Evolutionary conservation across 2,888 invertebrate species (phyloP), one percentile per base, ranked within the genome.

Genomic region (Cryptocheilus praepositus): DNA sequence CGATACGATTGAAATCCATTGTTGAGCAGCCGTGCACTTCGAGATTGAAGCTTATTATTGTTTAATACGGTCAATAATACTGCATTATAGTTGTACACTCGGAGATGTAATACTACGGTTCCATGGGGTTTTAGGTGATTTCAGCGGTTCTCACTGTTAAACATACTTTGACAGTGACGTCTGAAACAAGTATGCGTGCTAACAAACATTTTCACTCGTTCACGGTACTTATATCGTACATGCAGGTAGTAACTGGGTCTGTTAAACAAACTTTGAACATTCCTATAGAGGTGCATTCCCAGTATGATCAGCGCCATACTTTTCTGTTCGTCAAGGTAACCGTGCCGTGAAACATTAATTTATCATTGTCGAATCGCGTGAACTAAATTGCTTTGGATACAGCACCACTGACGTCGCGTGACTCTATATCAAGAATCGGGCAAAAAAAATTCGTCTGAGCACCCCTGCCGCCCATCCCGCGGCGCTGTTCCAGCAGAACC

Each of bases 1-100:
- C 70, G 67, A 66, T 67, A 56, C 71, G 70, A 80, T 76, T 79
- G 76, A 81, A 81, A 79, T 74, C 77, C 78, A 80, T 82, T 82
- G 82, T 80, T 75, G 76, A 67, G 66, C 66, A 70, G 61, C 70
- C 73, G 72, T 70, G 68, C 60, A 74, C 71, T 66, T 59, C 63
- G 64, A 77, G 77, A 82, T 81, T 79, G 79, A 78, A 74, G 79
- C 79, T 81, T 81, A 81, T 82, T 80, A 80, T 81, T 80, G 77
- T 78, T 82, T 81, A 82, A 80, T 83, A 76, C 77, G 68, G 71
- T 77, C 77, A 79, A 80, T 81, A 77, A 80, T 73, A 73, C 68
- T 68, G 71, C 74, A 79, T 81, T 81, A 79, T 73, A 70, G 73
- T 74, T 61, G 68, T 64, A 68, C 64, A 71, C 70, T 71, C 64